Conservation (phyloP, 2,113 vertebrate species). For the Montifringilla adamsi region DNA sequence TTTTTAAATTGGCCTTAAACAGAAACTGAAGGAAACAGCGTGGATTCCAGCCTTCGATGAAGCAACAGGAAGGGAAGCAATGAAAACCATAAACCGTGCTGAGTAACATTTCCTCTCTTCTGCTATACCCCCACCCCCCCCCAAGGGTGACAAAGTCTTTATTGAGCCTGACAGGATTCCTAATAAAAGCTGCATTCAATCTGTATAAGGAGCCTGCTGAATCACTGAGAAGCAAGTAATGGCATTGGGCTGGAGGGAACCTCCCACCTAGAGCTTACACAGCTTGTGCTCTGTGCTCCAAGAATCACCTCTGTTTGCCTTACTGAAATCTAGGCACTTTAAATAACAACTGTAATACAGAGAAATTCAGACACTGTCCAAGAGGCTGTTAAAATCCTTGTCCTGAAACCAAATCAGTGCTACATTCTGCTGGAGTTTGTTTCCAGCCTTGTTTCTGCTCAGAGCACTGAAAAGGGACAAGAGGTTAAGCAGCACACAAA, state of each 20-base stretch:
- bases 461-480: background rate
- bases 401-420: background rate
- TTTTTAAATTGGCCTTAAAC: slow-evolving; percentile 56
- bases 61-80: slow-evolving; percentile 55
- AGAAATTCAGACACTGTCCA: background rate
- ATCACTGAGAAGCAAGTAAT: background rate
- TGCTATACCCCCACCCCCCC: background rate
- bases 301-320: background rate
- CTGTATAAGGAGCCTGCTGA: background rate
- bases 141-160: slow-evolving; percentile 37
- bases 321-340: background rate
- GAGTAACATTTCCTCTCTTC: slow-evolving; percentile 60
- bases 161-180: slow-evolving; percentile 31
- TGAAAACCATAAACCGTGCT: slow-evolving; percentile 28
- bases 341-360: background rate
- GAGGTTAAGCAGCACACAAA: background rate
- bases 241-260: background rate
- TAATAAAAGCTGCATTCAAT: slow-evolving; percentile 17
- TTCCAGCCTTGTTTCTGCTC: background rate
- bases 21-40: background rate
- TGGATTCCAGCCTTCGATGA: background rate
- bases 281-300: background rate
- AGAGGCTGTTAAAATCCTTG: background rate
- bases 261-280: background rate
- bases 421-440: background rate